Base-by-base conservation (phyloP, 2,797 vertebrate species). In the Sphenopsis melanotis region DNA sequence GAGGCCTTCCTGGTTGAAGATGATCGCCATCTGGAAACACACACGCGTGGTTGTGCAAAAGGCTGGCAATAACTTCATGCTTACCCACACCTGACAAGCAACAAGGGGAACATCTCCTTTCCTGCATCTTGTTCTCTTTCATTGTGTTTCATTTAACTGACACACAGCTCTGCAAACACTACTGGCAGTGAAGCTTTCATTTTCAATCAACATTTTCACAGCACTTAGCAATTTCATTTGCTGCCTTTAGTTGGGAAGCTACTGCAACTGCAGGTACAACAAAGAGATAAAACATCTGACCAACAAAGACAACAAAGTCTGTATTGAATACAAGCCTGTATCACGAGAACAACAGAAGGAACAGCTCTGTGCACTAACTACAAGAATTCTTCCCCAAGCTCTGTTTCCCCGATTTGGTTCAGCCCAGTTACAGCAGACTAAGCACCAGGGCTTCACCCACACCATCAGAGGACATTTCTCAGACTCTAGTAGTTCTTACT, bases 1-100 rank as follows among this genome's bases (percentile, higher is more conserved):
- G 97, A 99, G 98, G 94, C 99, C 99, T 94, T 99, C 99, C 97
- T 98, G 98, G 64, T 99, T 99, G 97, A 99, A 99, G 97, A 99
- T 99, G 78, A 99, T 99, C 49, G 99, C 98, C 99, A 99, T 99
- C 99, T 99, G 97, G 37, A 96, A 94, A 85, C n/a, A 95, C 1
- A 11, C 13, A 87, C 34, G 89, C 32, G 52, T 4, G 61, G 71
- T 6, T 75, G 52, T 59, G 56, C 49, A 65, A 65, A 47, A 74
- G 27, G n/a, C 76, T 68, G 56, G 72, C 66, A 79, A 8, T 24
- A 72, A 79, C 64, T 76, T 79, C 39, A 56, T 8, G 7, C 15
- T 79, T 79, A 79, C 46, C 41, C 61, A 80, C 24, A 57, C 44
- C n/a, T 69, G 75, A 69, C 36, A 37, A 87, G 36, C 41, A 80